A percentile compares a stretch with the other conserved stretches of the same genome.
Conservation (phyloP, 2,113 vertebrate species). For the Antechinus stuartii region DNA sequence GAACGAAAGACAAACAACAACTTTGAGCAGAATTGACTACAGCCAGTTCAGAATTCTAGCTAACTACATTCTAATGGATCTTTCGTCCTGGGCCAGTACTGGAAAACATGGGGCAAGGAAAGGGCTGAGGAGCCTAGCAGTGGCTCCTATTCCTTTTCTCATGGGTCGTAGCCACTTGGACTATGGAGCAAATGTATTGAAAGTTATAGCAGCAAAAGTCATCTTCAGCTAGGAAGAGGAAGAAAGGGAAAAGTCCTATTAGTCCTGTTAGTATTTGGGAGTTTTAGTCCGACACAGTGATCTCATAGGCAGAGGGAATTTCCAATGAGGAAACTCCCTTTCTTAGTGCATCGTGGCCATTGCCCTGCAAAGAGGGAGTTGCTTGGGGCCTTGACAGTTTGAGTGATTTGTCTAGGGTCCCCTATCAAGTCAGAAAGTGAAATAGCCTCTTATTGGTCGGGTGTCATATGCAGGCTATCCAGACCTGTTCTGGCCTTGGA, state of each 20-base stretch:
- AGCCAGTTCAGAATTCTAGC: not conserved
- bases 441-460: not conserved
- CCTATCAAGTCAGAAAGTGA: not conserved
- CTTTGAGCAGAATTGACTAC: not conserved
- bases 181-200: not conserved
- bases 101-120: not conserved
- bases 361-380: not conserved
- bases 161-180: not conserved
- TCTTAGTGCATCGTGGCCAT: not conserved
- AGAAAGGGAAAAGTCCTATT: not conserved
- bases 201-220: not conserved
- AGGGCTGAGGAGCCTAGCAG: not conserved
- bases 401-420: slow-evolving; percentile 16
- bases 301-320: not conserved
- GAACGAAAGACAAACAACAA: no score
- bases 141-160: no score
- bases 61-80: not conserved
- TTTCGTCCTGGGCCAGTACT: not conserved
- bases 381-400: not conserved
- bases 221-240: not conserved
- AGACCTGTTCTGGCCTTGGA: not conserved
- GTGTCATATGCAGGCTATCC: not conserved
- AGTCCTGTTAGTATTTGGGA: not conserved
- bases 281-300: not conserved
- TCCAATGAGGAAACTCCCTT: not conserved